These are phyloP conservation scores for Trachythela sp. DNA, from an alignment of 64 coral and sea anemone genomes.

Conservation along the genomic window DNA sequence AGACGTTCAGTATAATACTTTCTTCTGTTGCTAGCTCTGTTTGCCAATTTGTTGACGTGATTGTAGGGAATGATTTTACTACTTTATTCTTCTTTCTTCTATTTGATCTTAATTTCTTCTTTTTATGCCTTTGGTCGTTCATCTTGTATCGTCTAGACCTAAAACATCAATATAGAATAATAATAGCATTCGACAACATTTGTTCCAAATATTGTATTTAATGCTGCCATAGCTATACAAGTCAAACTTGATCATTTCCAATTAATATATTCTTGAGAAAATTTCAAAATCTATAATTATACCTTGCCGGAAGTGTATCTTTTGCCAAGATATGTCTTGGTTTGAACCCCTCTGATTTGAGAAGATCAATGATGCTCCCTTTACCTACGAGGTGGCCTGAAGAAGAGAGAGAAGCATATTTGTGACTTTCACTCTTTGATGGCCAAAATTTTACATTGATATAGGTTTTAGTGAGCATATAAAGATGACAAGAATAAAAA, in stretches of 20 bases:
- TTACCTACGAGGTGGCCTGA: neutral
- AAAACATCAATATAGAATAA: neutral
- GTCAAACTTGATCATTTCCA: no score
- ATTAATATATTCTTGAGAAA: no score
- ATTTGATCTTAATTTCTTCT: neutral
- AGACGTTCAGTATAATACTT: neutral
- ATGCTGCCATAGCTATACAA: no score
- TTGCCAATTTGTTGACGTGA: neutral
- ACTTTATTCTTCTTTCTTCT: neutral
- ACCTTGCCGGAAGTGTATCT: slow-evolving; percentile 6
- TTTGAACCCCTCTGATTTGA: neutral
- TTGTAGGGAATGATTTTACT: neutral
- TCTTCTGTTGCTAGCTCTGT: neutral
- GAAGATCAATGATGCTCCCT: neutral
- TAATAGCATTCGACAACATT: no score
- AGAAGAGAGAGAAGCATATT: neutral
- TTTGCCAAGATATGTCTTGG: neutral
- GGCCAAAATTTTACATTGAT: no score
- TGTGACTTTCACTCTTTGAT: no score
- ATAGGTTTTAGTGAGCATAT: no score
- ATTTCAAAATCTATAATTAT: neutral
- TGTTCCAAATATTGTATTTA: no score
- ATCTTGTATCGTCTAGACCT: neutral
- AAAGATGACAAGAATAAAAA: no score
- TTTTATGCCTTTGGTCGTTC: neutral